Evolutionary conservation across 2,888 invertebrate genomes (phyloP).

Genomic region (Drosophila pseudotalamancana): DNA sequence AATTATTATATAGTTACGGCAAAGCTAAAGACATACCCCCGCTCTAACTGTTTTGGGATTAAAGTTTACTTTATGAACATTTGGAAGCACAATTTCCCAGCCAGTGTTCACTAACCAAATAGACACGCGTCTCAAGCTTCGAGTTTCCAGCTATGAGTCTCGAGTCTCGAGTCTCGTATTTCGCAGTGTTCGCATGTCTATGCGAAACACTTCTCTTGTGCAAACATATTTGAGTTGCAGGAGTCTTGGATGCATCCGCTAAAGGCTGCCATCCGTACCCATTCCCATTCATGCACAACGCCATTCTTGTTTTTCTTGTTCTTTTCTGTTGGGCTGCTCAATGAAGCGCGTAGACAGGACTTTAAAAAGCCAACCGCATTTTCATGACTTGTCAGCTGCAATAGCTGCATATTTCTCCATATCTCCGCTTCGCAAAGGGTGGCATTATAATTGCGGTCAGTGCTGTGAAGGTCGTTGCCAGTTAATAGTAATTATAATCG

Average conservation of each 20-base stretch:
- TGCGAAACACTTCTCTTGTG: constrained; percentile 21
- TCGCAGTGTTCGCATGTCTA: constrained; percentile 14
- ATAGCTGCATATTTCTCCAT: constrained; percentile 16
- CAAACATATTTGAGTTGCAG: constrained; percentile 30
- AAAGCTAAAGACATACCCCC: too few relatives aligned
- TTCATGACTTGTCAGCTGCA: constrained; percentile 48
- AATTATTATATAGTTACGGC: too few relatives aligned
- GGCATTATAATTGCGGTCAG: constrained; percentile 39
- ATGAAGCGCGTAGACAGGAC: constrained; percentile 64
- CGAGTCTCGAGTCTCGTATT: not conserved
- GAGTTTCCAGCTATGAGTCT: too few relatives aligned
- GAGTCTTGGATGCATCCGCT: constrained; percentile 24
- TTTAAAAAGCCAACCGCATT: constrained; percentile 35
- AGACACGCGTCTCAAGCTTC: constrained; percentile 4
- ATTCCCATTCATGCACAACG: constrained; percentile 1
- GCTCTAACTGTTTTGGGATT: too few relatives aligned
- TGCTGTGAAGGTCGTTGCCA: constrained; percentile 59
- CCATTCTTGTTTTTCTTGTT: not conserved
- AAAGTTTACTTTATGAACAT: not conserved
- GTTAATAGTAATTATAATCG: constrained; percentile 70
- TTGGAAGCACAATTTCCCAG: not conserved
- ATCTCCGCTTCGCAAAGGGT: constrained; percentile 31
- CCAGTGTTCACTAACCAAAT: constrained; percentile 16
- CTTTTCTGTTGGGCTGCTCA: constrained; percentile 49
- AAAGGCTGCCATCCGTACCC: not conserved